Conservation (phyloP, 1,140 invertebrate genomes). For the Leptinotarsa lineolata region DNA sequence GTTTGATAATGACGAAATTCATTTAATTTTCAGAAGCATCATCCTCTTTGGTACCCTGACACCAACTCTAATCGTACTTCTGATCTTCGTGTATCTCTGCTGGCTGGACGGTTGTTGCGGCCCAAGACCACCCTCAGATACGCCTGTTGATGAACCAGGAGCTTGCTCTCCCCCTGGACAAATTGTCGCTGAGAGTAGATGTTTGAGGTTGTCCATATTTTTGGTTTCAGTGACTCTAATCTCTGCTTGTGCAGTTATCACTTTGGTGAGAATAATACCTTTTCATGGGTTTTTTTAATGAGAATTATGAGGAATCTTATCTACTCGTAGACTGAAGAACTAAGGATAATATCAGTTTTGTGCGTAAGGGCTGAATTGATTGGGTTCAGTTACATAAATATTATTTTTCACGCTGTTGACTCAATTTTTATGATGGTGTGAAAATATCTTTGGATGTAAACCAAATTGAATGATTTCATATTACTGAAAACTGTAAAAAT, state of each 20-base stretch:
- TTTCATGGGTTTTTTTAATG: no score
- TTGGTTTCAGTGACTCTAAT: constrained; percentile 68
- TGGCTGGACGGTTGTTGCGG: constrained; percentile 61
- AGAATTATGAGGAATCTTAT: no score
- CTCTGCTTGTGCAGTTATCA: constrained; percentile 69
- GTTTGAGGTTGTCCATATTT: constrained; percentile 70
- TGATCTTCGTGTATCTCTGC: constrained; percentile 66
- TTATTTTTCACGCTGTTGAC: not conserved
- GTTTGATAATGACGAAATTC: no score
- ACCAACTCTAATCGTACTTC: constrained; percentile 66
- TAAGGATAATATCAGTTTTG: no score
- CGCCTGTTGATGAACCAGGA: constrained; percentile 56
- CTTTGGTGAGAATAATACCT: constrained; percentile 63
- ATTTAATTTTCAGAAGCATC: constrained; percentile 59
- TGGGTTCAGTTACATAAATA: not conserved
- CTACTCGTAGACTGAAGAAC: no score
- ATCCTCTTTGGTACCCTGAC: constrained; percentile 67
- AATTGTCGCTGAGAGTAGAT: constrained; percentile 68
- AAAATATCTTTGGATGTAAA: not conserved
- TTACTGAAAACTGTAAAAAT: not conserved
- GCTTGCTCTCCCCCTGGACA: constrained; percentile 61
- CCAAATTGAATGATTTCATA: not conserved
- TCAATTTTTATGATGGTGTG: no score
- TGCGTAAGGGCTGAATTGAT: no score
- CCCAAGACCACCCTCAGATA: constrained; percentile 53